A percentile compares a stretch with the other conserved stretches of the same genome.
Conservation (phyloP, 2,888 invertebrate species). For the Criorhina ranunculi region DNA sequence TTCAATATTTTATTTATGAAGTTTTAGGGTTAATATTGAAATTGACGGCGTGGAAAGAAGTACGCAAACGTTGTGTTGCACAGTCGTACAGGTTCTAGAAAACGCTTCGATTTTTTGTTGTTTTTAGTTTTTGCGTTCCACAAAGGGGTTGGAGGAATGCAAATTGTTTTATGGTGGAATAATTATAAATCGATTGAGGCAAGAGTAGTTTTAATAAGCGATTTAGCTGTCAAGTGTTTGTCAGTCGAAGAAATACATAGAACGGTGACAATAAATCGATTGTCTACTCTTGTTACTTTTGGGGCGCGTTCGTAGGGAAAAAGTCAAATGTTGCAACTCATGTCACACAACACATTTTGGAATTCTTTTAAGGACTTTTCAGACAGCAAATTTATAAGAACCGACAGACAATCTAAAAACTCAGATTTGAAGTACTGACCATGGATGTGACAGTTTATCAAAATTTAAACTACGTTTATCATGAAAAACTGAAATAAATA, state of each 20-base stretch:
- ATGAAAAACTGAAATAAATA: too few species aligned
- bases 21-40: conserved; percentile 65
- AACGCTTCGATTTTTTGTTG: background rate
- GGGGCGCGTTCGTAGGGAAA: too few species aligned
- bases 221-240: conserved; percentile 31
- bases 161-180: conserved; percentile 42
- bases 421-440: too few species aligned
- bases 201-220: conserved; percentile 42
- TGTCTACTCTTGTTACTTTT: too few species aligned
- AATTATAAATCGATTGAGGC: conserved; percentile 52
- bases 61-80: conserved; percentile 41
- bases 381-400: too few species aligned
- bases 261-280: too few species aligned
- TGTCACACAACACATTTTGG: too few species aligned
- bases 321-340: too few species aligned
- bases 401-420: too few species aligned
- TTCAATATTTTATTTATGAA: conserved; percentile 62
- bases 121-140: background rate
- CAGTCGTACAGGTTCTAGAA: conserved; percentile 9
- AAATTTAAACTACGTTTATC: too few species aligned
- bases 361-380: too few species aligned
- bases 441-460: too few species aligned
- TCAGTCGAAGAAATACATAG: background rate
- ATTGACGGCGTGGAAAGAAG: conserved; percentile 59
- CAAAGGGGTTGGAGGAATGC: background rate